Base-by-base conservation (phyloP, 2,888 invertebrate genomes). In the Tetragonula carbonaria region DNA sequence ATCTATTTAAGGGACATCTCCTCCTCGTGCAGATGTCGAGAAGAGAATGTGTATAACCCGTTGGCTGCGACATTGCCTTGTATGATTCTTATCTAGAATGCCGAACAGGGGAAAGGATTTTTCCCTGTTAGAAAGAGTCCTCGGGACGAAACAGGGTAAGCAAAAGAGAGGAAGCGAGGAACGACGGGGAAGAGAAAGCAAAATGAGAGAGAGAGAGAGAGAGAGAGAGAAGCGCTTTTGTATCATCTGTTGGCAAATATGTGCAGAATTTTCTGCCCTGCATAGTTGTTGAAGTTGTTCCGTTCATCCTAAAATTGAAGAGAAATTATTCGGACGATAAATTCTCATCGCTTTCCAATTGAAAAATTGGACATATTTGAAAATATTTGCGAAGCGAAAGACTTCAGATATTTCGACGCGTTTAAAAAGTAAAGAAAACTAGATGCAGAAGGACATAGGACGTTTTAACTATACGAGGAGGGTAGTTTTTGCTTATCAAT, bases 121-220 rank as follows among this genome's bases (percentile, higher is more conserved):
- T 88, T 84, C 84, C 84, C 81, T 78, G 82, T 85, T 57, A 33
- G 77, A 70, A 72, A 62, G 57, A 91, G 90, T 92, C 91, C 90
- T 89, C 87, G 91, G 92, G 93, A 92, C 92, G 89, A 92, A 92
- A 93, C 92, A 93, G 93, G 93, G 93, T 93, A 92, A 91, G 89
- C 81, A 67, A 83, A 53, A 72, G 51, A 53, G 77, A 59, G 33
- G 68, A 74, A 4, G 66, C 11, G 28, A 5, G 28, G 33, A 65
- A 65, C 33, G 21, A 65, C 2, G 5, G 53, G 72, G 74, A 77
- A 33, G 68, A 70, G 66, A 79, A 74, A 51, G 23, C 50, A 18
- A 73, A 83, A 81, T 55, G 67, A 62, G 65, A 59, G 82, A 75
- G 51, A 76, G 45, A 65, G 66, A 63, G 66, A 33, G 66, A 33